These are phyloP conservation scores for Acanthurus lineatus DNA, from an alignment of 2,797 vertebrate genomes.

Conservation along the genomic window DNA sequence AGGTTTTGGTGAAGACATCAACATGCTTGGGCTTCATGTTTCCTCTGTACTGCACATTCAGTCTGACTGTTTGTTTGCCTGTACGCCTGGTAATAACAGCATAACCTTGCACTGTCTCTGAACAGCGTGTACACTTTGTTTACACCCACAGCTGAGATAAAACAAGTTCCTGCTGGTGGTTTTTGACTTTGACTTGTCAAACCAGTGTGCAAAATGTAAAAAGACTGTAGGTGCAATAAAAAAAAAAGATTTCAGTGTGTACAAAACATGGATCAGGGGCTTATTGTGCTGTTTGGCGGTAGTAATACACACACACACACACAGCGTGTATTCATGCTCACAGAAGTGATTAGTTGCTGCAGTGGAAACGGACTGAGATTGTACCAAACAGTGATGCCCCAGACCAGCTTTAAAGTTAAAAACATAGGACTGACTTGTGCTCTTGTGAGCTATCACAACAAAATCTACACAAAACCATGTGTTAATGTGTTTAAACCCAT, in stretches of 20 bases:
- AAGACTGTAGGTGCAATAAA: conserved; percentile 9
- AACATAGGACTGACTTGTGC: too few species aligned
- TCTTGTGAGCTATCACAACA: too few species aligned
- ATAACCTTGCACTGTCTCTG: background rate
- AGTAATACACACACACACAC: conserved; percentile 2
- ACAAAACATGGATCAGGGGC: conserved; percentile 35
- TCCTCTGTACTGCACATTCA: conserved; percentile 1
- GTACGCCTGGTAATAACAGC: background rate
- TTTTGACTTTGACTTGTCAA: conserved; percentile 1
- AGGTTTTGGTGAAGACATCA: conserved; percentile 5
- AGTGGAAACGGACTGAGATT: conserved; percentile 29
- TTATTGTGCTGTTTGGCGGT: background rate
- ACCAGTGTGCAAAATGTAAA: conserved; percentile 1
- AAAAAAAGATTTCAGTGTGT: conserved; percentile 31
- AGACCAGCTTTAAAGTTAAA: background rate
- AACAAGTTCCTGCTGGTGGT: background rate
- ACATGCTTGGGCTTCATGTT: conserved; percentile 28
- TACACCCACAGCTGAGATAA: background rate
- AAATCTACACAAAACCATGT: too few species aligned
- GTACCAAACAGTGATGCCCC: background rate
- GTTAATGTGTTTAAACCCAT: too few species aligned
- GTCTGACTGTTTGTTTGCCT: background rate
- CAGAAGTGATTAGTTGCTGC: conserved; percentile 19
- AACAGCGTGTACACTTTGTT: conserved; percentile 5
- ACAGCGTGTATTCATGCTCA: conserved; percentile 3